phyloP scores from a whole-genome alignment of 2,113 vertebrate genomes.

The Anas platyrhynchos region DNA sequence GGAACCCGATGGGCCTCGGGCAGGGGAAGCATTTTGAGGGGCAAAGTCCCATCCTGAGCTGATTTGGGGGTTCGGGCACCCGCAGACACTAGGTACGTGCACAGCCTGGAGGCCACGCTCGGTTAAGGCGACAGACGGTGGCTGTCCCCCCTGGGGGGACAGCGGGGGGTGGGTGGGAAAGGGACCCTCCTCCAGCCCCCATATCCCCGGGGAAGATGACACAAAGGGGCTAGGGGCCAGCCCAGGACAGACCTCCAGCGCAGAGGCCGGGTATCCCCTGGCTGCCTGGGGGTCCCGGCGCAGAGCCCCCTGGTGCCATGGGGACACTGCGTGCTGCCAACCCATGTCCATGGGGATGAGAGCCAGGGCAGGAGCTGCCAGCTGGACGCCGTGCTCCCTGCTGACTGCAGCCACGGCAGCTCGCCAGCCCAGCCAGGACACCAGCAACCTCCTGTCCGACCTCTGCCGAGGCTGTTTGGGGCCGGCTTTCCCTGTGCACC shows the following conservation, averaged over 20 bases:
- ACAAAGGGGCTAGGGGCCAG: background rate
- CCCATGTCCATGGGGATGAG: background rate
- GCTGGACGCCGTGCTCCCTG: background rate
- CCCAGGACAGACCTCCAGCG: background rate
- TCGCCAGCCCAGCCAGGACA: background rate
- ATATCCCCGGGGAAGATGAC: background rate
- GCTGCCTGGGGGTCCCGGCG: fast-evolving
- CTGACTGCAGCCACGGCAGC: background rate
- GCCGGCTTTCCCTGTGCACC: background rate
- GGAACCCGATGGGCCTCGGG: background rate
- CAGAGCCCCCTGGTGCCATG: background rate
- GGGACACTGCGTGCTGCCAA: constrained; percentile 15
- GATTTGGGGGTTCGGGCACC: background rate
- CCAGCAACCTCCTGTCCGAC: fast-evolving
- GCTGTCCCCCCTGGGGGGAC: background rate
- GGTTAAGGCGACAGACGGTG: constrained; percentile 56
- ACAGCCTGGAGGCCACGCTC: constrained; percentile 32
- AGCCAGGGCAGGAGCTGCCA: background rate
- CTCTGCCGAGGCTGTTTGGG: background rate
- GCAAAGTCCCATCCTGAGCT: constrained; percentile 3
- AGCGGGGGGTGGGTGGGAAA: background rate
- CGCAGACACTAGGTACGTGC: background rate
- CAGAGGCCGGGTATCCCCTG: background rate
- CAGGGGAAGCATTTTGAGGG: background rate
- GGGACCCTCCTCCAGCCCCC: background rate